Percentiles rank a stretch among this genome's conserved stretches.
Conservation (phyloP, 2,113 vertebrate species). For the Pungitius pungitius region DNA sequence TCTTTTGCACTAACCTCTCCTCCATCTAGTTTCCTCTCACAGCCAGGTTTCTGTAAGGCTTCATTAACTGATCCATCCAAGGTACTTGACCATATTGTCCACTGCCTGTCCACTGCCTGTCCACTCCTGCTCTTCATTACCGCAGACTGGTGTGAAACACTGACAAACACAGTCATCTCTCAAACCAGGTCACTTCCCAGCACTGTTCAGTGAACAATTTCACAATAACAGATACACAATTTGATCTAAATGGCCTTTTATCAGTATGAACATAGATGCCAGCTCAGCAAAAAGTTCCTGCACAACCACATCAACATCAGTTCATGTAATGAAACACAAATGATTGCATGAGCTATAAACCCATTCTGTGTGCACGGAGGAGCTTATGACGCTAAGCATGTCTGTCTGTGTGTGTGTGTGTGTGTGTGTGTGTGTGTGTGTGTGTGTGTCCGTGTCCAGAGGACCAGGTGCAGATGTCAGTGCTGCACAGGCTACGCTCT, state of each 20-base stretch:
- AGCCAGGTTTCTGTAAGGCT: not conserved
- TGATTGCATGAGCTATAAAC: constrained; percentile 39
- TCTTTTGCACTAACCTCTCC: not conserved
- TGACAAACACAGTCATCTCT: constrained; percentile 7
- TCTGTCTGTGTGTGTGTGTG: constrained; percentile 25
- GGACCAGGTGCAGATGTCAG: constrained; percentile 53
- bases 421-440: constrained; percentile 21
- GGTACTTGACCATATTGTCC: constrained; percentile 14
- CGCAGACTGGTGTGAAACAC: constrained; percentile 8
- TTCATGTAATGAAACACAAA: constrained; percentile 46
- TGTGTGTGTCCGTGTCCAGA: constrained; percentile 17
- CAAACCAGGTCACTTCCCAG: constrained; percentile 20
- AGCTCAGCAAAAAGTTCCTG: not conserved
- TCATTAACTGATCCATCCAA: constrained; percentile 24
- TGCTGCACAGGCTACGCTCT: constrained; percentile 23
- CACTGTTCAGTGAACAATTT: not conserved
- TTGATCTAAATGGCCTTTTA: not conserved
- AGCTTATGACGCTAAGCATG: constrained; percentile 47
- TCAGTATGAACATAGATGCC: not conserved
- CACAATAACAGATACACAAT: constrained; percentile 1
- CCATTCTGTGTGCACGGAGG: constrained; percentile 34
- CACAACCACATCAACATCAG: constrained; percentile 3
- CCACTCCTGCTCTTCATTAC: not conserved
- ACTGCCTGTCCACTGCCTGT: not conserved
- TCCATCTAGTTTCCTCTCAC: not conserved